Evolutionary conservation across 1,140 invertebrate genomes (phyloP).

Genomic region (Drosophila sp.): DNA sequence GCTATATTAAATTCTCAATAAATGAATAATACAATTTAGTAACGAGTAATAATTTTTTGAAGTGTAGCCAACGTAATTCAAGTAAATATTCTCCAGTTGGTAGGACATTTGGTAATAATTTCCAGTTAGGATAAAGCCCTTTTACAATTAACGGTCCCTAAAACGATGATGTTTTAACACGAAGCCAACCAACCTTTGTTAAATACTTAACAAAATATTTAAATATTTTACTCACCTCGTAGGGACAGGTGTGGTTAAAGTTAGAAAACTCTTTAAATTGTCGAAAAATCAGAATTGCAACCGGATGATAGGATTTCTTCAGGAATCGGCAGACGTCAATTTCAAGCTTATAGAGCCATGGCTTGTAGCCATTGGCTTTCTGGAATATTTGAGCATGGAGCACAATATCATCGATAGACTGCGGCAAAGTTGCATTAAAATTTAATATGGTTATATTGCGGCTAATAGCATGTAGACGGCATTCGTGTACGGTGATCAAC

Average conservation of each 20-base stretch:
- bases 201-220: too few species aligned
- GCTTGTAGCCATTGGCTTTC: conserved; percentile 41
- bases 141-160: conserved; percentile 33
- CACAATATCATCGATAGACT: neutral
- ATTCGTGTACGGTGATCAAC: conserved; percentile 20
- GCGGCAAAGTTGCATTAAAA: conserved; percentile 11
- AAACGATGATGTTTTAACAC: neutral
- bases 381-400: neutral
- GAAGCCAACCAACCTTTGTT: too few species aligned
- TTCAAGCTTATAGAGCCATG: conserved; percentile 1
- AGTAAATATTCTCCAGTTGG: conserved; percentile 42
- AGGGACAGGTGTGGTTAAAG: conserved; percentile 28
- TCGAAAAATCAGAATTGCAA: neutral
- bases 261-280: conserved; percentile 6
- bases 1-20: neutral
- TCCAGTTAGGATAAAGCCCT: conserved; percentile 10
- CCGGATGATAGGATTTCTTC: neutral
- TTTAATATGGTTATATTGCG: conserved; percentile 22
- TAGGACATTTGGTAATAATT: neutral
- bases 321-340: conserved; percentile 36
- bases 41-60: conserved; percentile 18
- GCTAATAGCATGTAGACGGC: conserved; percentile 21
- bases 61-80: neutral
- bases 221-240: conserved; percentile 18
- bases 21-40: conserved; percentile 26